phyloP scores from a whole-genome alignment of 2,888 invertebrate genomes.

The Parascotia fuliginaria region DNA sequence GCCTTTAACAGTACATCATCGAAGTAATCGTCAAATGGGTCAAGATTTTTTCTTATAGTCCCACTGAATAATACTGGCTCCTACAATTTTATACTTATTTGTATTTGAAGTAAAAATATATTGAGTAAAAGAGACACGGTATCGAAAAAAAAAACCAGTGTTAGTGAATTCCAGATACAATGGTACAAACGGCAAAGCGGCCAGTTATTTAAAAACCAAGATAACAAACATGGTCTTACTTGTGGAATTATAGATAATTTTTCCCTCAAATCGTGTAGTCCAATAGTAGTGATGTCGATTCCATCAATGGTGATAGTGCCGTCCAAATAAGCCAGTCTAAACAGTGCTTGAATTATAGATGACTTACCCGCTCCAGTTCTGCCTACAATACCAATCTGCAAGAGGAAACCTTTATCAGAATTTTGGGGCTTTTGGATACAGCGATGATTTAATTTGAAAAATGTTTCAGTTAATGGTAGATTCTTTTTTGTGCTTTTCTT shows the following conservation, averaged over 20 bases:
- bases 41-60: conserved; percentile 92
- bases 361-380: conserved; percentile 90
- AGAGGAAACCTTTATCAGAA: conserved; percentile 6
- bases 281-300: conserved; percentile 85
- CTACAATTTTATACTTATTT: conserved; percentile 75
- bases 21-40: conserved; percentile 90
- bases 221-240: conserved; percentile 46
- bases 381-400: conserved; percentile 88
- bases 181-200: no score
- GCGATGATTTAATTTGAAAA: no score
- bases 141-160: no score
- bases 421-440: no score
- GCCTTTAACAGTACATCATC: conserved; percentile 92
- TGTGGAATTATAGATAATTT: conserved; percentile 88
- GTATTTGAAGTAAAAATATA: no score
- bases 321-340: conserved; percentile 87
- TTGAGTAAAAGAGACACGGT: no score
- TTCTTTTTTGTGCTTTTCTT: no score
- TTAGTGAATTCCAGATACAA: no score
- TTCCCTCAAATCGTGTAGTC: conserved; percentile 86
- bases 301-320: conserved; percentile 90
- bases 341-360: conserved; percentile 89
- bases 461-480: no score
- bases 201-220: no score
- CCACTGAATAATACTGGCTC: conserved; percentile 95